Conservation (phyloP, 64 coral and sea anemone species). For the Montipora foliosa region DNA sequence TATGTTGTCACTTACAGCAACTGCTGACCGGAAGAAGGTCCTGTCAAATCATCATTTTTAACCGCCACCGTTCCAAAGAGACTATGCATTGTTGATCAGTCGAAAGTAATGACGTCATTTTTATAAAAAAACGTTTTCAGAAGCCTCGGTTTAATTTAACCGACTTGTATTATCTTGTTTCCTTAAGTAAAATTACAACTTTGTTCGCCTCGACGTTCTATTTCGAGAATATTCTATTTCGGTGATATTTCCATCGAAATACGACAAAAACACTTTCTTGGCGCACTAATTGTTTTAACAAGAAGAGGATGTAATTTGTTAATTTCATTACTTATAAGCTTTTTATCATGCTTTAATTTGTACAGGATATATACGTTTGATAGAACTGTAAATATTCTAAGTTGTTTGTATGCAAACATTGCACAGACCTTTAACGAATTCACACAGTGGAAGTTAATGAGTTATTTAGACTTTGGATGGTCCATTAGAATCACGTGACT, state of each 20-base stretch:
- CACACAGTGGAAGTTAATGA: background rate
- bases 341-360: background rate
- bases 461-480: background rate
- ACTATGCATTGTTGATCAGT: too few species aligned
- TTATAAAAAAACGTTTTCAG: too few species aligned
- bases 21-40: too few species aligned
- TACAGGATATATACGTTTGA: background rate
- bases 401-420: too few species aligned
- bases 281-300: background rate
- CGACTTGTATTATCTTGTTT: background rate
- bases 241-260: too few species aligned
- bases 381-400: background rate
- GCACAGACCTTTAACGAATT: too few species aligned
- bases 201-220: background rate
- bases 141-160: too few species aligned
- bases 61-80: too few species aligned
- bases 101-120: too few species aligned
- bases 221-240: too few species aligned
- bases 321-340: background rate
- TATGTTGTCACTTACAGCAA: too few species aligned
- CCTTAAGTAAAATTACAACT: background rate
- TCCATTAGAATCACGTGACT: background rate
- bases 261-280: background rate
- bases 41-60: too few species aligned
- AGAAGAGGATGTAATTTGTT: background rate